These are phyloP conservation scores for Dioctria rufipes DNA, from an alignment of 2,888 invertebrate species.

Conservation along the genomic window DNA sequence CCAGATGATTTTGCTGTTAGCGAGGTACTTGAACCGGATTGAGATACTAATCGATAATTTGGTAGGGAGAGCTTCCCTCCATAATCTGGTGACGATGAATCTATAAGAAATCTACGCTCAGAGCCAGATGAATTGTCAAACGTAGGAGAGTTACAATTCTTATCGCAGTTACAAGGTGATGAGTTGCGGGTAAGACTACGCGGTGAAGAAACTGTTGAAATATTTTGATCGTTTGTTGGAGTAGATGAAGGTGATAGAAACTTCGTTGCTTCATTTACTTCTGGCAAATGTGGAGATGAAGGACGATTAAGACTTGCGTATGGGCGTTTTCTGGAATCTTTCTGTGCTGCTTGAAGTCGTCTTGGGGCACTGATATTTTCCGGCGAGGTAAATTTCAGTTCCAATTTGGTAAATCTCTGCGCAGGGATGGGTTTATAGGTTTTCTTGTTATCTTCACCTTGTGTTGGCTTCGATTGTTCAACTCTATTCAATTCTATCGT, in stretches of 20 bases:
- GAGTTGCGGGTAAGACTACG: slow-evolving; percentile 38
- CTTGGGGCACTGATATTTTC: not conserved
- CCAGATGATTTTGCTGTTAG: slow-evolving; percentile 52
- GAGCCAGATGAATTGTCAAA: slow-evolving; percentile 20
- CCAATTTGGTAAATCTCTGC: no score
- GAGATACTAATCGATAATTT: slow-evolving; percentile 56
- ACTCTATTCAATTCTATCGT: no score
- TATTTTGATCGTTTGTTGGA: not conserved
- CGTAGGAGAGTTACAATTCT: slow-evolving; percentile 23
- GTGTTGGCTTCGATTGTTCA: no score
- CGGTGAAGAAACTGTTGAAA: not conserved
- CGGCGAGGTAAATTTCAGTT: not conserved
- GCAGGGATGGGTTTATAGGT: no score
- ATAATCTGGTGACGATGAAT: slow-evolving; percentile 44
- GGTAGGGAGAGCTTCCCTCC: slow-evolving; percentile 61
- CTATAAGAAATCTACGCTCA: slow-evolving; percentile 45
- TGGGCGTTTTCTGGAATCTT: slow-evolving; percentile 32
- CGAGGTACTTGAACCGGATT: slow-evolving; percentile 54
- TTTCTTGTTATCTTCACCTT: no score
- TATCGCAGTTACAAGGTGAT: not conserved
- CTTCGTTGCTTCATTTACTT: not conserved
- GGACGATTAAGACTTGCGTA: not conserved
- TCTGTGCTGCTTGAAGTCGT: not conserved
- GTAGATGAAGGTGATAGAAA: slow-evolving; percentile 62
- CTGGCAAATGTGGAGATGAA: not conserved